A percentile compares a stretch with the other conserved stretches of the same genome.
Conservation (phyloP, 2,888 invertebrate species). For the Notodonta dromedarius region DNA sequence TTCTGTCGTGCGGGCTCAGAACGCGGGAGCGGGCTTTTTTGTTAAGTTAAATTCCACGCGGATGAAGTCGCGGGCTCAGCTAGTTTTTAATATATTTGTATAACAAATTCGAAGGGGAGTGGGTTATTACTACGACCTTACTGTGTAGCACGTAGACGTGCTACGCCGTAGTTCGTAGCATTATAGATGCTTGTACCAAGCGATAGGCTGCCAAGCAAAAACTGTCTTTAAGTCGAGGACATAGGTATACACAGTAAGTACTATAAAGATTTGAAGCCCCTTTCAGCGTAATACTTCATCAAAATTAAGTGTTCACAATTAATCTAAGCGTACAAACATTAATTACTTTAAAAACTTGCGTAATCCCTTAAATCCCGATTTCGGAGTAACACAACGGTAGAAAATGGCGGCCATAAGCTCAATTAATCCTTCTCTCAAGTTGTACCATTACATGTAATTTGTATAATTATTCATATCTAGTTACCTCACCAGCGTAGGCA, state of each 20-base stretch:
- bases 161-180: background rate
- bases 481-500: background rate
- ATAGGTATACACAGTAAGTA: too few species aligned
- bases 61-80: too few species aligned
- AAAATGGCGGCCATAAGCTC: constrained; percentile 19
- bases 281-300: background rate
- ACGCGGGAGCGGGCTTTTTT: too few species aligned
- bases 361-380: constrained; percentile 30
- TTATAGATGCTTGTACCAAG: background rate
- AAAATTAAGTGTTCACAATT: constrained; percentile 1
- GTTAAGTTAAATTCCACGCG: too few species aligned
- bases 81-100: too few species aligned
- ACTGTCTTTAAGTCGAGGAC: background rate
- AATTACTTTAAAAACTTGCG: constrained; percentile 32
- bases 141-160: background rate
- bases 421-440: constrained; percentile 33
- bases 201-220: background rate
- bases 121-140: background rate
- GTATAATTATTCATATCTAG: constrained; percentile 13
- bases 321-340: constrained; percentile 25
- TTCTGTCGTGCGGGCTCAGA: too few species aligned
- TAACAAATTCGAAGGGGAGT: background rate
- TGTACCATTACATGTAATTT: constrained; percentile 25
- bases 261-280: background rate
- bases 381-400: constrained; percentile 16